Percentiles rank a stretch among this genome's conserved stretches.
phyloP scores from a whole-genome alignment of 2,113 vertebrate species.

The Pelvicachromis taeniatus region DNA sequence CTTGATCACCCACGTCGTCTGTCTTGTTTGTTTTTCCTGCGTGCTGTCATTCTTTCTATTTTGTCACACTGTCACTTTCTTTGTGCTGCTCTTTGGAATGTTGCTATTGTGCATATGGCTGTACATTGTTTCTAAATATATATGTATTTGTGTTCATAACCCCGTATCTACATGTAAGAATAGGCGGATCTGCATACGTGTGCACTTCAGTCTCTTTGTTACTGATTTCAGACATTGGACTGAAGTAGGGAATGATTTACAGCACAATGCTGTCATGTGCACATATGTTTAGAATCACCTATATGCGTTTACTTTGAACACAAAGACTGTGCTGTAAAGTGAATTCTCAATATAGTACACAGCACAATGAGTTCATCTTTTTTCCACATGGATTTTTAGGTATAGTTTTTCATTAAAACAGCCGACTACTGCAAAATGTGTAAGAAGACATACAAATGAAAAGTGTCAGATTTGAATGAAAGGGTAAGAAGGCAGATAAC shows the following conservation, averaged over 20 bases:
- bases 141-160: neutral
- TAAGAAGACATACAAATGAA: neutral
- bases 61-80: slow-evolving; percentile 39
- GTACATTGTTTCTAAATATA: neutral
- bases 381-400: neutral
- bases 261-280: slow-evolving; percentile 3
- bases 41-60: slow-evolving; percentile 44
- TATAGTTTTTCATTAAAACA: neutral
- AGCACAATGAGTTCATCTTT: neutral
- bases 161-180: neutral
- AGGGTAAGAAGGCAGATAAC: neutral
- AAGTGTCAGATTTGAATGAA: neutral
- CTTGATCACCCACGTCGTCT: slow-evolving; percentile 28
- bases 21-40: slow-evolving; percentile 34
- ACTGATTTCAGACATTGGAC: neutral
- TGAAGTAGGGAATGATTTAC: slow-evolving; percentile 13
- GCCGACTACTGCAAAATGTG: neutral
- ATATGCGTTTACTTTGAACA: neutral
- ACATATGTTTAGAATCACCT: neutral
- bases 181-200: neutral
- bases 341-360: neutral
- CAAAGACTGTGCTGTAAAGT: neutral
- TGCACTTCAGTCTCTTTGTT: slow-evolving; percentile 3
- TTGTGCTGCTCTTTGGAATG: slow-evolving; percentile 14
- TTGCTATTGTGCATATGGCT: slow-evolving; percentile 4